phyloP scores from a whole-genome alignment of 1,140 invertebrate genomes.

The Mercenaria mercenaria region DNA sequence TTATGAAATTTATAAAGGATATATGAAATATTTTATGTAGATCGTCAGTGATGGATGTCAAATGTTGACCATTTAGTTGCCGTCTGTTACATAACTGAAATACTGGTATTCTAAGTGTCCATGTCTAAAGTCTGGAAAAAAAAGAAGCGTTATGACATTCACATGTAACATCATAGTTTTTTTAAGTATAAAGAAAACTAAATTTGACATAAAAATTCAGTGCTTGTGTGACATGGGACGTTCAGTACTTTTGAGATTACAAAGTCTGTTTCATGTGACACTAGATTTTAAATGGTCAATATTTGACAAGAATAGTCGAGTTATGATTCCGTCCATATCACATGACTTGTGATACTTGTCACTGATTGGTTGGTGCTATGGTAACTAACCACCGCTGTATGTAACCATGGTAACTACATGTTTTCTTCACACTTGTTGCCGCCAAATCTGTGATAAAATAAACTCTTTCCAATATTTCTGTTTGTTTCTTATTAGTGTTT shows the following conservation, averaged over 20 bases:
- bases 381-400: constrained; percentile 53
- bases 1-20: too few species aligned
- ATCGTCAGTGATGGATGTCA: background rate
- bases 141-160: too few species aligned
- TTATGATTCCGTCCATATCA: constrained; percentile 64
- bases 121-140: too few species aligned
- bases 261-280: too few species aligned
- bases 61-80: background rate
- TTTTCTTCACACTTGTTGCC: background rate
- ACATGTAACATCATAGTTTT: too few species aligned
- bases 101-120: too few species aligned
- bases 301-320: background rate
- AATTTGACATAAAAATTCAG: too few species aligned
- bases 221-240: too few species aligned
- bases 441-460: constrained; percentile 48
- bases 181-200: too few species aligned
- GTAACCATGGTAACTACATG: constrained; percentile 46
- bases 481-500: too few species aligned
- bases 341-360: constrained; percentile 65
- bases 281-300: constrained; percentile 4
- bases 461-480: background rate
- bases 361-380: constrained; percentile 69
- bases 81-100: too few species aligned
- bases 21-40: background rate
- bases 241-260: too few species aligned